Base-by-base conservation (phyloP, 2,113 vertebrate genomes). In the Oceanodroma tethys region DNA sequence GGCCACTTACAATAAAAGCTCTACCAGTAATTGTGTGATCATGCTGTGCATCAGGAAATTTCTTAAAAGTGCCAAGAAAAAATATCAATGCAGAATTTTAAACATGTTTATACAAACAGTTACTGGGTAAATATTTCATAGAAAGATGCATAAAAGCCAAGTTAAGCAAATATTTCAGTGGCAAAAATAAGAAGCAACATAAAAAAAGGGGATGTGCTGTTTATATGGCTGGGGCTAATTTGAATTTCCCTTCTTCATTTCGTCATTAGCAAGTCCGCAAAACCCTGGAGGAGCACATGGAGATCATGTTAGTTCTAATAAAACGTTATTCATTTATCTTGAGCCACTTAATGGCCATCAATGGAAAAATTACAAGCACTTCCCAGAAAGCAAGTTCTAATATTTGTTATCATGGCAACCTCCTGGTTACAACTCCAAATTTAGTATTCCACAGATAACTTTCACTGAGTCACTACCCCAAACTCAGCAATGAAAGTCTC, bases 331-430 rank as follows among this genome's bases (percentile, higher is more conserved):
- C 47, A 88, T 83, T 94, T 97, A 93, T 92, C 93, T 86, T 38
- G 14, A 95, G 79, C 48, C 72, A 86, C 95, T 97, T 78, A 91
- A 97, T 55, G 80, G 73, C 82, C 76, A 90, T 88, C 95, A 95
- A 86, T 81, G 88, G 88, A 95, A 96, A 94, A 96, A 90, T 55
- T 71, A 81, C 59, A 86, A 97, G 82, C 56, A 84, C 82, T 95
- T 97, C 68, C 92, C 97, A 96, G 90, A 97, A 97, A 81, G 67
- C 67, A 90, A 92, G 90, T 90, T 60, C 55, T 93, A 96, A 16
- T 90, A 93, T 90, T 96, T 95, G 95, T 96, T 95, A 97, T 96
- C 94, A 78, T 90, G 80, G 90, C 85, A 97, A 96, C 94, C 94
- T 94, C 95, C 59, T 90, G 73, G 90, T 93, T 96, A 96, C 42